Evolutionary conservation across 2,888 invertebrate species (phyloP), one percentile per base, ranked within the genome.

Genomic region (Thelaira solivaga): DNA sequence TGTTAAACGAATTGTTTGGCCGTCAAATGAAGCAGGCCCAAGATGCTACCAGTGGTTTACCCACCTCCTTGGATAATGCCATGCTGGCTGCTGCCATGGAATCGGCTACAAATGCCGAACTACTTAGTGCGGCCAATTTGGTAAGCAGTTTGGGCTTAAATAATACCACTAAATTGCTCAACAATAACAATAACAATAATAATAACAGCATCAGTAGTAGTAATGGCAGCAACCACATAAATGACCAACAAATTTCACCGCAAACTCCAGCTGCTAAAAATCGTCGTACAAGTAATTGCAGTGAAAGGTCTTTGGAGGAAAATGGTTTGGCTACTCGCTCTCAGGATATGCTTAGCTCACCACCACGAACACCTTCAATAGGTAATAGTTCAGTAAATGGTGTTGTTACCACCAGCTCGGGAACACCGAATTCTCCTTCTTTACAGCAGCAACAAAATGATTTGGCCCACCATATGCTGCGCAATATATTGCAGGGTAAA

Each of bases 1-100:
- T 96, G 96, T 93, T 96, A 86, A 96, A 96, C 92, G 96, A 96
- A 91, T 91, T 96, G 82, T 92, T 96, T 85, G 95, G 95, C 83
- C 92, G 96, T 83, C 93, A 95, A 88, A 93, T 93, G 87, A 93
- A 93, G 89, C 93, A 93, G 89, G 93, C 91, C 82, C 90, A 91
- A 84, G 92, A 92, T 89, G 91, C 91, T 84, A 90, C 90, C 74
- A 87, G 87, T 82, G 88, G 88, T 73, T 81, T 88, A 73, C 88
- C 88, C 77, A 86, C 84, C 68, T 90, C 90, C 81, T 90, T 91
- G 83, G 90, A 90, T 83, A 88, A 88, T 83, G 89, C 89, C 82
- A 88, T 88, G 86, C 80, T 87, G 77, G 87, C 88, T 11, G 87
- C 87, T 31, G 88, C 87, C 47, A 88, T 89, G 88, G 89, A 89